Evolutionary conservation across 1,140 invertebrate genomes (phyloP).

Genomic region (Radopholus similis): DNA sequence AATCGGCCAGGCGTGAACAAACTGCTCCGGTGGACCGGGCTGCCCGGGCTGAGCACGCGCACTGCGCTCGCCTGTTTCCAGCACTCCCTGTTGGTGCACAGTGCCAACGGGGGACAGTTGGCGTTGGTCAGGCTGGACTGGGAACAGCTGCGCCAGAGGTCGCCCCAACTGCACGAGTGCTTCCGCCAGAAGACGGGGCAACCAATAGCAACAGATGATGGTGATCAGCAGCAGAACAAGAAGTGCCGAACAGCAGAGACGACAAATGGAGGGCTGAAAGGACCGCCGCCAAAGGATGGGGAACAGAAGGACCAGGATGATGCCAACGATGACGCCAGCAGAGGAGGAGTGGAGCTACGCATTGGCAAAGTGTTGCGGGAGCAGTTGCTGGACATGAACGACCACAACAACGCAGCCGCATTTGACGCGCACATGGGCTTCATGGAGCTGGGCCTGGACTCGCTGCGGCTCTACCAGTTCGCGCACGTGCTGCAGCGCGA

Average conservation of each 20-base stretch:
- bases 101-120: background rate
- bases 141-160: background rate
- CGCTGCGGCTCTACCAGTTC: background rate
- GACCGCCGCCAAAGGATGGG: too few relatives aligned
- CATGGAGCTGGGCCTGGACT: conserved; percentile 5
- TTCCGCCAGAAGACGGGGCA: background rate
- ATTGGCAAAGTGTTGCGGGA: too few relatives aligned
- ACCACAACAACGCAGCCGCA: too few relatives aligned
- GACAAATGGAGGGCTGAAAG: background rate
- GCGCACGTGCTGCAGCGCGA: too few relatives aligned
- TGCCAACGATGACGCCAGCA: background rate
- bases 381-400: too few relatives aligned
- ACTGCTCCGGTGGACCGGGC: background rate
- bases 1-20: background rate
- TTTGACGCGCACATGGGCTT: background rate
- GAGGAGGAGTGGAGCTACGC: background rate
- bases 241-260: background rate
- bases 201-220: background rate
- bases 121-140: background rate
- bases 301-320: background rate
- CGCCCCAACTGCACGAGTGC: background rate
- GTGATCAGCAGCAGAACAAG: too few relatives aligned
- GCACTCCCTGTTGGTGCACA: background rate
- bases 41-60: background rate
- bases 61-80: background rate